phyloP scores from a whole-genome alignment of 2,113 vertebrate genomes.

The Nicator chloris region DNA sequence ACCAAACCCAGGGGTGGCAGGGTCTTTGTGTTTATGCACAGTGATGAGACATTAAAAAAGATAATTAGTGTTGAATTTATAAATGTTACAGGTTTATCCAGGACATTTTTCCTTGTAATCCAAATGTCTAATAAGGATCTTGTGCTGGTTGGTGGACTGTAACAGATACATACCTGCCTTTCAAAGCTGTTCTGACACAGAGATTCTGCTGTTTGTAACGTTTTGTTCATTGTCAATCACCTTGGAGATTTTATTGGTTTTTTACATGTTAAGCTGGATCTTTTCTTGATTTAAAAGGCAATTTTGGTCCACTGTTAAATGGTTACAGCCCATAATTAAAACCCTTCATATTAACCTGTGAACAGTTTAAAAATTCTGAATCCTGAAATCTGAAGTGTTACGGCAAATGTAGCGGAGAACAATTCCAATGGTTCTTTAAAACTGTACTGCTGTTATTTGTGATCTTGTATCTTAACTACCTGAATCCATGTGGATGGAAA shows the following conservation, averaged over 20 bases:
- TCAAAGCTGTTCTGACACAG: not conserved
- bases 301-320: not conserved
- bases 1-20: not conserved
- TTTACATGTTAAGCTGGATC: not conserved
- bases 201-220: not conserved
- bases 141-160: not conserved
- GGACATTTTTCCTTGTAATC: not conserved
- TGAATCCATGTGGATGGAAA: conserved; percentile 13
- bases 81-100: not conserved
- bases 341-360: not conserved
- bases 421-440: not conserved
- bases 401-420: not conserved
- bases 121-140: not conserved
- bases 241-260: not conserved
- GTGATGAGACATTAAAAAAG: not conserved
- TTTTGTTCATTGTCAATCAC: conserved; percentile 9
- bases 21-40: not conserved
- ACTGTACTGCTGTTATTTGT: not conserved
- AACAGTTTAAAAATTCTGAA: not conserved
- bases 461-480: conserved; percentile 24
- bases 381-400: not conserved
- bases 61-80: not conserved
- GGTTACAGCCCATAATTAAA: not conserved
- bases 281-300: conserved; percentile 40
- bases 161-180: not conserved